Conservation (phyloP, 1,140 invertebrate species). For the Vollenhovia emeryi region DNA sequence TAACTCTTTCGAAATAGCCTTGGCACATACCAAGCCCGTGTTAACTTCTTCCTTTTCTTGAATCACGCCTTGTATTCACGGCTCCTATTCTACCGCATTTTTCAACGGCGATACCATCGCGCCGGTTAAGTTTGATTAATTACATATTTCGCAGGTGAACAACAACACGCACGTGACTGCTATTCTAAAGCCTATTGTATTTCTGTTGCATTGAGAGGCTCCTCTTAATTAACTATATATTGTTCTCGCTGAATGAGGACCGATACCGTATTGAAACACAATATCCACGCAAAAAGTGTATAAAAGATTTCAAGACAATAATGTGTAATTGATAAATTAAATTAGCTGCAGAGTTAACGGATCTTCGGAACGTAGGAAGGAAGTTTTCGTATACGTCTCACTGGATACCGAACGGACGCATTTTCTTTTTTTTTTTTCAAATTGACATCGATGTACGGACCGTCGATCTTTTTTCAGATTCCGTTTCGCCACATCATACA, state of each 20-base stretch:
- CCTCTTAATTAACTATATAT: neutral
- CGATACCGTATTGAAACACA: neutral
- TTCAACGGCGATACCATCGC: neutral
- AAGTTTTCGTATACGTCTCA: slow-evolving; percentile 11
- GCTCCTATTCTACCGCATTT: neutral
- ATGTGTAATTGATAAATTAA: slow-evolving; percentile 2
- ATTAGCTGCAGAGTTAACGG: neutral
- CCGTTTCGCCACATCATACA: slow-evolving; percentile 39
- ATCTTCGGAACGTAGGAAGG: slow-evolving; percentile 15
- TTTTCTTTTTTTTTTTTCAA: slow-evolving; percentile 60
- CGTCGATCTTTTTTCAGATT: slow-evolving; percentile 60
- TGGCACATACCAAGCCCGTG: slow-evolving; percentile 70
- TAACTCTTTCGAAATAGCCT: slow-evolving; percentile 79
- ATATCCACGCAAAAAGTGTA: neutral
- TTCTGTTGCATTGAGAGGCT: neutral
- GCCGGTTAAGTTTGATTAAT: neutral
- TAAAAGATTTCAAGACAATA: neutral
- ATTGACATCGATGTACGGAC: slow-evolving; percentile 40
- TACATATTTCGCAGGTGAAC: neutral
- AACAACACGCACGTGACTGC: neutral
- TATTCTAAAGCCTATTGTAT: neutral
- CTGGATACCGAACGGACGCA: slow-evolving; percentile 28
- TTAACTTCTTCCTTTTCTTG: slow-evolving; percentile 68
- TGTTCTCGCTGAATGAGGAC: neutral
- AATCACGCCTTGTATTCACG: slow-evolving; percentile 69